Evolutionary conservation across 2,113 vertebrate species (phyloP), one percentile per base, ranked within the genome.

Genomic region (Podarcis muralis): DNA sequence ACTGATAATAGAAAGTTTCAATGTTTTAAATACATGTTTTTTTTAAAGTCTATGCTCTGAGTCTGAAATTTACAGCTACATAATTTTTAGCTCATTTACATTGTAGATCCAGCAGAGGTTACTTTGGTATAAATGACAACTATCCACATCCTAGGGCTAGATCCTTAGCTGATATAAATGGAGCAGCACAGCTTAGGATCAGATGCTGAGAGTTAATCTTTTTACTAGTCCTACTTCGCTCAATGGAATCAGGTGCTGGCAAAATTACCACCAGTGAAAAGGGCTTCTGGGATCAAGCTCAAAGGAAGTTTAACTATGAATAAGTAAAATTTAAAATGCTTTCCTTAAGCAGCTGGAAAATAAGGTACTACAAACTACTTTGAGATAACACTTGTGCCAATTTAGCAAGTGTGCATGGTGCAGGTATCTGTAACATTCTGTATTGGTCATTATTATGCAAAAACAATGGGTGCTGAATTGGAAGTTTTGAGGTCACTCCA

Each of bases 1-100:
- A 76, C 23, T 69, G 35, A 90, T 23, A 82, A 90, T 89, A 90
- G 90, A 93, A 93, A 95, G 95, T 97, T 96, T 40, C 35, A 40
- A 2, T 3, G 40, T 88, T 84, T 77, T n/a, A 69, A 88, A 40
- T 86, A 32, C 43, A 69, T 87, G 48, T 59, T 27, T n/a, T 74
- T 72, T 62, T 66, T 72, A 79, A 59, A 68, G 30, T 13, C 35
- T 78, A 27, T 77, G 13, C 35, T 76, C 37, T 87, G 59, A 40
- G 32, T 77, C 71, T 68, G 9, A 43, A 40, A 59, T 76, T 15
- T 11, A 25, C 25, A 77, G 57, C 59, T 15, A 8, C 11, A 37
- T 77, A 32, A 48, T 77, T 83, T 27, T 68, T 62, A 78, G 43
- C 74, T 78, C 32, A 30, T 74, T 74, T 69, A 27, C 27, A n/a